Evolutionary conservation across 2,797 vertebrate genomes (phyloP), one percentile per base, ranked within the genome.

Genomic region (Tokudaia tokunoshimensis): DNA sequence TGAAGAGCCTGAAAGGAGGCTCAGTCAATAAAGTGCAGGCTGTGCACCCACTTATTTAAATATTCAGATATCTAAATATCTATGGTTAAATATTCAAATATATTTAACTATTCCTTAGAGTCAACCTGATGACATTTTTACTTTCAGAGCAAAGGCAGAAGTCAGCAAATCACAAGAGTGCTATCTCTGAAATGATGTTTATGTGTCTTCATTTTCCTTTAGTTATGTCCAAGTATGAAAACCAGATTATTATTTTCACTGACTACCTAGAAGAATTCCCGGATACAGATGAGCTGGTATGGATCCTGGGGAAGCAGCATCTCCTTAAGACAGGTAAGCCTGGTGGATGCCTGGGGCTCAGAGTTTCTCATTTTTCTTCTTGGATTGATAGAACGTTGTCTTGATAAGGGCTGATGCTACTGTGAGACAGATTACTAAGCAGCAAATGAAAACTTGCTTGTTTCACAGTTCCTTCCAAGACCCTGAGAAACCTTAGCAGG

Each of bases 251-350:
- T 97, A 97, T 98, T 97, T 98, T 99, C 94, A 98, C 98, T 85
- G 99, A 99, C 94, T 99, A 98, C 97, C 97, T 99, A 97, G 99
- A 99, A 98, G 99, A 99, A 96, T 99, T 99, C 94, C 99, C 99
- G 55, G 99, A 99, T 97, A 98, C 99, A 34, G 99, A 99, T 86
- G 99, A 99, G 29, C 98, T 99, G 0, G 98, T 99, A 94, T 99
- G 99, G 99, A 99, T 99, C 96, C 97, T 99, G 96, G 99, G 99
- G 98, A 98, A 98, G 96, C 98, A 98, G 70, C 99, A 99, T 98
- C 98, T 99, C 95, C 98, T 99, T 70, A 99, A 99, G 98, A 98
- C 99, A 97, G 99, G 99, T 99, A 99, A 93, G 92, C 52, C 92
- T 76, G 55, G 17, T 31, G 20, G 63, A 44, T 72, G 2, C 26